Evolutionary conservation across 2,888 invertebrate genomes (phyloP), one percentile per base, ranked within the genome.

Genomic region (Pherbina coryleti): DNA sequence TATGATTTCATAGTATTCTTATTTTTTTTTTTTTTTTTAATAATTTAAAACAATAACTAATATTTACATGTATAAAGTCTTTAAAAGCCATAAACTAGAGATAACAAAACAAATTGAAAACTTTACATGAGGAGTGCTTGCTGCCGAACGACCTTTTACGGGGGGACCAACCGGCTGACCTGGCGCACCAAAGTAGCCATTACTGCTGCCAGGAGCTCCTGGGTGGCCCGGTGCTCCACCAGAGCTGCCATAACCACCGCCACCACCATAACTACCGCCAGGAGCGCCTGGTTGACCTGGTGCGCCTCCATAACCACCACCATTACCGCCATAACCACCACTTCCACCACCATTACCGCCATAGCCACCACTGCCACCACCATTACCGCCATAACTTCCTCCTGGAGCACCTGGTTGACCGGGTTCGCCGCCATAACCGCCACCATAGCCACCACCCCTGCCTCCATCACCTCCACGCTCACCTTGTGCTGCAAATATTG

Each of bases 331-430:
- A n/a, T n/a, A n/a, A n/a, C n/a, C n/a, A n/a, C n/a, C 25, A n/a
- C 7, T 14, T 14, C 25, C 60, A 1, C 60, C 60, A 9, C 28
- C 60, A 49, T 72, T n/a, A 17, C 57, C 37, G 17, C 57, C 67
- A 9, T 37, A 14, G 14, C 72, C 77, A 14, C 72, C 64, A 2
- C 73, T 71, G 9, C 66, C 72, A 14, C 72, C 77, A 14, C 66
- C 53, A 1, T 74, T 74, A 14, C 66, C 73, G 22, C 60, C 53
- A 5, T 44, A 69, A 31, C 8, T 28, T 19, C 69, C 73, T 22
- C 73, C 60, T 2, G 64, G 64, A 34, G 64, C 64, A 0, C 64
- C 64, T 7, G 64, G 64, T 34, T 28, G 31, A 28, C 64, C 28
- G 34, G n/a, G 31, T 14, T 2, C 0, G 17, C 9, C 4, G 11